phyloP scores from a whole-genome alignment of 2,888 invertebrate species.

The Tenthredo amoena region DNA sequence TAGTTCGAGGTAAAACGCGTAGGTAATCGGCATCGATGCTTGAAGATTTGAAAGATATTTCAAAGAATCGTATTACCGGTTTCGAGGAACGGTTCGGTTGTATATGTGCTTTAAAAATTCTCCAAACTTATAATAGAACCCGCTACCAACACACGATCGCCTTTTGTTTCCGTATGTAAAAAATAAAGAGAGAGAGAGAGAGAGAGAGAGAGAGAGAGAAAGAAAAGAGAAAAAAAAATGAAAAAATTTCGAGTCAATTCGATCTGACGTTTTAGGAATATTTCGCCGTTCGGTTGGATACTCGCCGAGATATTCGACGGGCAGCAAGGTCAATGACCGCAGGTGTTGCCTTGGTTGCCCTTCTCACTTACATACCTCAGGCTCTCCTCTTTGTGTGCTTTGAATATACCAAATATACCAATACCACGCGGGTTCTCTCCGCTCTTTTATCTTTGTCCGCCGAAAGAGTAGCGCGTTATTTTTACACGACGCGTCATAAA shows the following conservation, averaged over 20 bases:
- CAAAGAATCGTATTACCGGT: constrained; percentile 23
- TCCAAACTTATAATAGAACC: neutral
- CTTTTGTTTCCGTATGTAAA: constrained; percentile 22
- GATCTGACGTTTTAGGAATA: constrained; percentile 47
- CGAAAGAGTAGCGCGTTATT: constrained; percentile 47
- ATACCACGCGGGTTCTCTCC: neutral
- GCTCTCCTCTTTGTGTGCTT: constrained; percentile 34
- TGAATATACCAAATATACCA: constrained; percentile 45
- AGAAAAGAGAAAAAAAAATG: neutral
- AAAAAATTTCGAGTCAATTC: neutral
- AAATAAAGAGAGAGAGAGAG: neutral
- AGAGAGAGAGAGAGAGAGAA: neutral
- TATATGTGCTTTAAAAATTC: constrained; percentile 2
- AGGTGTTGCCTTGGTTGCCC: constrained; percentile 69
- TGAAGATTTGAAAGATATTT: constrained; percentile 5
- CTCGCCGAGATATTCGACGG: constrained; percentile 46
- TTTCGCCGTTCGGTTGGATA: constrained; percentile 45
- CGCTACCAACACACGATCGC: neutral
- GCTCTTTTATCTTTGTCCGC: constrained; percentile 49
- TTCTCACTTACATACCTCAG: constrained; percentile 55
- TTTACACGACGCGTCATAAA: constrained; percentile 41
- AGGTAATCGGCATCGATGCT: neutral
- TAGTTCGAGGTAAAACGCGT: neutral
- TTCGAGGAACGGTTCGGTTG: neutral
- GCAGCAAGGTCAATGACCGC: constrained; percentile 75